phyloP scores from a whole-genome alignment of 2,888 invertebrate genomes.

The Spialia ferax region DNA sequence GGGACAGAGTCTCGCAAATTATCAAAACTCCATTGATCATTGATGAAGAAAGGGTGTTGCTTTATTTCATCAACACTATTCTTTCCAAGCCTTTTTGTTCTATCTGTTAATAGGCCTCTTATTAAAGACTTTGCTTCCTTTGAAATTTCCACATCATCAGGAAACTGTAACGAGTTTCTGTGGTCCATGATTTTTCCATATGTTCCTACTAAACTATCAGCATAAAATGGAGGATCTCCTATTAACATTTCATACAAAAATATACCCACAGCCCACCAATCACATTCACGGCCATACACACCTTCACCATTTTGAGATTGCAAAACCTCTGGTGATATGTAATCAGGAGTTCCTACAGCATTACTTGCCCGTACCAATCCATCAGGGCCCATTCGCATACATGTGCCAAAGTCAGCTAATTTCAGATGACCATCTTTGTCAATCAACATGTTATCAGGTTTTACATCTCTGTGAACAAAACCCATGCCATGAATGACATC shows the following conservation, averaged over 20 bases:
- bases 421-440: constrained; percentile 98
- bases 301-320: constrained; percentile 98
- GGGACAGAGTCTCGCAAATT: constrained; percentile 97
- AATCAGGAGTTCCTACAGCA: constrained; percentile 99
- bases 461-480: constrained; percentile 98
- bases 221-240: constrained; percentile 99
- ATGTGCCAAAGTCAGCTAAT: constrained; percentile 99
- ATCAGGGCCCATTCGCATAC: constrained; percentile 99
- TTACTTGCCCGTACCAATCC: constrained; percentile 98
- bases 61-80: constrained; percentile 98
- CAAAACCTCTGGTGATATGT: constrained; percentile 99
- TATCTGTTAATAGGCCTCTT: constrained; percentile 97
- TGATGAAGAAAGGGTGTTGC: constrained; percentile 97
- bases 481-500: constrained; percentile 99
- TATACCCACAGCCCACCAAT: constrained; percentile 99
- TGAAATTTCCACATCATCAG: constrained; percentile 97
- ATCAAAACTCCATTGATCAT: constrained; percentile 99
- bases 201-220: constrained; percentile 98
- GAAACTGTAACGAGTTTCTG: constrained; percentile 97
- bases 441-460: constrained; percentile 99
- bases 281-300: constrained; percentile 98
- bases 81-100: constrained; percentile 94
- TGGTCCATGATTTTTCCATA: constrained; percentile 99
- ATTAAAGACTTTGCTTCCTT: constrained; percentile 95
- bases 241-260: constrained; percentile 99